Conservation (phyloP, 2,797 vertebrate species). For the Epinephelus malabaricus region DNA sequence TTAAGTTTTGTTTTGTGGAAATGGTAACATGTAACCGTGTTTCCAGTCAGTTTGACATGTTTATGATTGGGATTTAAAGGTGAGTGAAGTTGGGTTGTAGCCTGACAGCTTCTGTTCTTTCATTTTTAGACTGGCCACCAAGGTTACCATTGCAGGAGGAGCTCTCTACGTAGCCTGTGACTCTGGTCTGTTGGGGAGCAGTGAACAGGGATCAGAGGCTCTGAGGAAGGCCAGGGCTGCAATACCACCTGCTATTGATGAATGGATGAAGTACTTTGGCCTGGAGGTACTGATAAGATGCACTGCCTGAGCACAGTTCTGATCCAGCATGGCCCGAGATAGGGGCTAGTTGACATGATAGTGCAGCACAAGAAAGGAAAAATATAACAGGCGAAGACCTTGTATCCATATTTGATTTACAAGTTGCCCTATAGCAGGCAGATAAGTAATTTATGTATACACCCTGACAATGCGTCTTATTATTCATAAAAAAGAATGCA, state of each 20-base stretch:
- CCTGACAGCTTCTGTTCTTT: slow-evolving; percentile 7
- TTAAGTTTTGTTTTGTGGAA: not conserved
- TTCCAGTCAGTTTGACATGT: not conserved
- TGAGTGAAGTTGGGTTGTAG: not conserved
- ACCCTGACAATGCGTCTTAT: not conserved
- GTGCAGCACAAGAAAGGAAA: not conserved
- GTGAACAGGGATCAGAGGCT: slow-evolving; percentile 87
- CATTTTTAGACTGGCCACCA: slow-evolving; percentile 89
- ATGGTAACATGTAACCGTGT: too few relatives aligned
- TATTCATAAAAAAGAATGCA: not conserved
- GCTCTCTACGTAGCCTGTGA: slow-evolving; percentile 91
- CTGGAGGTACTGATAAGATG: slow-evolving; percentile 84
- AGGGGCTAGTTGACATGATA: too few relatives aligned
- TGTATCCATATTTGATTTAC: too few relatives aligned
- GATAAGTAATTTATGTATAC: not conserved
- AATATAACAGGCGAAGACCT: not conserved
- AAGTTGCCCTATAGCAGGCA: too few relatives aligned
- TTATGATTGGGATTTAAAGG: not conserved
- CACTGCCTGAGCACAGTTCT: too few relatives aligned
- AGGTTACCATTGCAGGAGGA: slow-evolving; percentile 92
- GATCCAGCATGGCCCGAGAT: not conserved
- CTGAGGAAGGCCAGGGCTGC: slow-evolving; percentile 87
- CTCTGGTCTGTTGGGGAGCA: slow-evolving; percentile 90
- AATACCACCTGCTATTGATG: slow-evolving; percentile 89
- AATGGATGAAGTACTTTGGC: slow-evolving; percentile 92